These are phyloP conservation scores for Lithophane leautieri DNA, from an alignment of 2,888 invertebrate species.

Conservation along the genomic window DNA sequence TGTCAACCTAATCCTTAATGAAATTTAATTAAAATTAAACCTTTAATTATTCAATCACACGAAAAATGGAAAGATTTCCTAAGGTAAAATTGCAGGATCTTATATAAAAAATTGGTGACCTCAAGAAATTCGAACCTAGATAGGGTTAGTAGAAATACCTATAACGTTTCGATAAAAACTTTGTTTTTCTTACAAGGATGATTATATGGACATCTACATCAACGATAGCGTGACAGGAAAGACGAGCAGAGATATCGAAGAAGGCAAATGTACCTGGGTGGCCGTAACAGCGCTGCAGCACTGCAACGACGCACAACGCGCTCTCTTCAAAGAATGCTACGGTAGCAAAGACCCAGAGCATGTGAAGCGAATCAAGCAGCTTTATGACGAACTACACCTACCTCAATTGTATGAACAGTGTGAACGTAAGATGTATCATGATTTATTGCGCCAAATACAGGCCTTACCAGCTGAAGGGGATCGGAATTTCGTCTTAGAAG, in stretches of 20 bases:
- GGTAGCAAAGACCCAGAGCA: conserved; percentile 91
- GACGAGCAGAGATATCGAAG: conserved; percentile 95
- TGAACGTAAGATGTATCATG: conserved; percentile 16
- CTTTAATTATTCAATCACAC: not conserved
- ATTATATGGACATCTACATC: conserved; percentile 40
- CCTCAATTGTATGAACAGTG: conserved; percentile 34
- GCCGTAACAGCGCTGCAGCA: conserved; percentile 95
- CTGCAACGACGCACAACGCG: conserved; percentile 91
- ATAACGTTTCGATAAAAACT: not conserved
- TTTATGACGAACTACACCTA: conserved; percentile 91
- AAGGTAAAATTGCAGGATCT: not conserved
- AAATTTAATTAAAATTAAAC: too few species aligned
- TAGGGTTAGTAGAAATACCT: not conserved
- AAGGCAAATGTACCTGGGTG: conserved; percentile 98
- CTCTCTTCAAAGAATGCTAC: conserved; percentile 91
- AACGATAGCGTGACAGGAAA: conserved; percentile 33
- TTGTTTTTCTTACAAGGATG: conserved; percentile 33
- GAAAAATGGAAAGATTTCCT: not conserved
- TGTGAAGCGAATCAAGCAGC: conserved; percentile 81
- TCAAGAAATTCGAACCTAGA: not conserved
- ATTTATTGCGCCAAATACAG: conserved; percentile 24
- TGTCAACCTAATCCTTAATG: not conserved
- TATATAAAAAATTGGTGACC: not conserved
- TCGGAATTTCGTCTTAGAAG: conserved; percentile 19
- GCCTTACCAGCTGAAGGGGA: conserved; percentile 25